Base-by-base conservation (phyloP, 2,797 vertebrate species). In the Epinephelus coioides region DNA sequence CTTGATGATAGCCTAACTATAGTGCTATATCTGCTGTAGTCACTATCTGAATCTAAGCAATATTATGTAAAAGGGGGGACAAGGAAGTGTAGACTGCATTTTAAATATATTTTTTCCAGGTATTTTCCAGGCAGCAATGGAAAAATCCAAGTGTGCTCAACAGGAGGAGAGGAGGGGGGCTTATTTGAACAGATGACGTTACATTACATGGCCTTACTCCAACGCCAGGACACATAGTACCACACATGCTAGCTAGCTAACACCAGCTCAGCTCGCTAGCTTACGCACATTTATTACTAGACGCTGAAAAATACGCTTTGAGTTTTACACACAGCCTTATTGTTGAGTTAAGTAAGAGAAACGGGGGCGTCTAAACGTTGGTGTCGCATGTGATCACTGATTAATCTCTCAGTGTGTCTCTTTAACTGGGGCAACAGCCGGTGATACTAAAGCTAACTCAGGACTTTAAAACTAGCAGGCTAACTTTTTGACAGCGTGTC, bases 181-280 rank as follows among this genome's bases (percentile, higher is more conserved):
- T 87, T 89, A 86, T 90, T 88, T 91, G 84, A 81, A 89, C 90
- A 91, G 90, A 90, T 92, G 91, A 91, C 92, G 92, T 86, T 90
- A 79, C 86, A 86, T 67, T 88, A 84, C 81, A 90, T 88, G 93
- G 91, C 92, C 92, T 92, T 83, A 87, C 84, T 90, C 81, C 86
- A 86, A 82, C 23, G 51, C 38, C 60, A 76, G 81, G 73, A 83
- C 83, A 86, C 64, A 86, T 18, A 66, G 68, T 63, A 75, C 65
- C 87, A 77, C 71, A 76, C 84, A 79, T 7, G 82, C 77, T 78
- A 88, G 82, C 88, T 53, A 30, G 84, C 89, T 81, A 87, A 67
- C 78, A 59, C 5, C 49, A 79, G 83, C 76, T 73, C 50, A 18
- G 18, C 46, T 68, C 83, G 81, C 60, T 76, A 87, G 81, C 73